A percentile compares a stretch with the other conserved stretches of the same genome.
Evolutionary conservation across 2,113 vertebrate genomes (phyloP).

Genomic region (Coregonus clupeaformis): DNA sequence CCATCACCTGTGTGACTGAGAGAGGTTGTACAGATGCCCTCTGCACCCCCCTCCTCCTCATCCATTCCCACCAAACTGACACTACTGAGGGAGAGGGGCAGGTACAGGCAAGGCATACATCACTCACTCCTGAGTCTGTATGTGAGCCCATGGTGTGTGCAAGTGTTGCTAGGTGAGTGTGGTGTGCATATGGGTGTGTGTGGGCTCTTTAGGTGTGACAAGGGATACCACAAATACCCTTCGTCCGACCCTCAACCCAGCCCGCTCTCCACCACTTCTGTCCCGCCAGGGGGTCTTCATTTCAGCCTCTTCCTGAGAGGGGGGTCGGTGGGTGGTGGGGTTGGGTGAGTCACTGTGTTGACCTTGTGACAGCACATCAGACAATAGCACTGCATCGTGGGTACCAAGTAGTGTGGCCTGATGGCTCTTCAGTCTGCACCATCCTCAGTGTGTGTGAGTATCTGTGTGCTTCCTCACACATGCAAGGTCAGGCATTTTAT

Average conservation of each 20-base stretch:
- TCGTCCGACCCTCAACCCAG: slow-evolving; percentile 27
- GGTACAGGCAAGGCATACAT: slow-evolving; percentile 36
- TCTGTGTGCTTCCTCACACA: background rate
- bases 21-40: slow-evolving; percentile 36
- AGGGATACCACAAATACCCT: slow-evolving; percentile 38
- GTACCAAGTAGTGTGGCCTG: background rate
- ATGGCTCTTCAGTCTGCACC: background rate
- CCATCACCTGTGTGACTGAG: slow-evolving; percentile 28
- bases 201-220: slow-evolving; percentile 22
- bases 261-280: background rate
- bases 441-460: background rate
- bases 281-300: slow-evolving; percentile 12
- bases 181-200: slow-evolving; percentile 26
- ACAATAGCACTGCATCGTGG: background rate
- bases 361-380: background rate
- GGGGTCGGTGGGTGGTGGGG: background rate
- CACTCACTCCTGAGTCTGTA: background rate
- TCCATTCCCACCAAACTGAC: slow-evolving; percentile 26
- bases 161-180: background rate
- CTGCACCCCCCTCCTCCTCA: background rate
- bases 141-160: slow-evolving; percentile 6
- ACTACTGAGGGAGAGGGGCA: slow-evolving; percentile 31
- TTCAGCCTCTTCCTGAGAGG: slow-evolving; percentile 14
- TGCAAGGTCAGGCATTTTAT: background rate
- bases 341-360: background rate